Evolutionary conservation across 2,113 vertebrate species (phyloP), one percentile per base, ranked within the genome.

Genomic region (Sula dactylatra): DNA sequence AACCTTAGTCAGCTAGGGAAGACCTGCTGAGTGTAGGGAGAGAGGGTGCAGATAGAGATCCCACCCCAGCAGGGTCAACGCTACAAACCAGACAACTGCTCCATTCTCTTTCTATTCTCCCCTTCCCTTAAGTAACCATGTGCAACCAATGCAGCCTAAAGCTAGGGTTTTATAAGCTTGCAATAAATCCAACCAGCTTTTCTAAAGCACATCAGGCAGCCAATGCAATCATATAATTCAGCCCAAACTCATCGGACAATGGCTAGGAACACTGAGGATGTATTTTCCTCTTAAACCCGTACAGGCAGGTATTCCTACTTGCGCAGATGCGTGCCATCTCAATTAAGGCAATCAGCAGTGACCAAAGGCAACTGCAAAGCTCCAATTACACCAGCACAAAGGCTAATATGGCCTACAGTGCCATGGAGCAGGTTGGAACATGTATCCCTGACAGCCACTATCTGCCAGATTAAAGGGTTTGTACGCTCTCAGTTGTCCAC

Each of bases 291-390:
- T 73, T 52, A 70, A 93, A 64, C 86, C 77, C 86, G 73, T 84
- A 32, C 9, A 7, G 66, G 13, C 29, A 2, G 16, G 7, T 36
- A 66, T 50, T 93, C 93, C 88, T 71, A 9, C 42, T 85, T 31
- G 54, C 0, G 1, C 64, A 54, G 76, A 22, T 9, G 61, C 9
- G 3, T 0, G 0, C 91, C 82, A 52, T 91, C 91, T 88, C 95
- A 96, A 91, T 97, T 95, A 97, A 97, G 90, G 87, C 95, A 97
- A 97, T 97, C 96, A 97, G 93, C 82, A 93, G 91, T 81, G 96
- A 96, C 96, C 97, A 95, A 92, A 95, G 88, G 94, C 97, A 83
- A 82, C 90, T 91, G 94, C 73, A 96, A 91, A 97, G 90, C 94
- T 88, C 95, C 95, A 97, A 93, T 96, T 97, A 97, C 95, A 92